Conservation (phyloP, 2,113 vertebrate species). For the Chauna torquata region DNA sequence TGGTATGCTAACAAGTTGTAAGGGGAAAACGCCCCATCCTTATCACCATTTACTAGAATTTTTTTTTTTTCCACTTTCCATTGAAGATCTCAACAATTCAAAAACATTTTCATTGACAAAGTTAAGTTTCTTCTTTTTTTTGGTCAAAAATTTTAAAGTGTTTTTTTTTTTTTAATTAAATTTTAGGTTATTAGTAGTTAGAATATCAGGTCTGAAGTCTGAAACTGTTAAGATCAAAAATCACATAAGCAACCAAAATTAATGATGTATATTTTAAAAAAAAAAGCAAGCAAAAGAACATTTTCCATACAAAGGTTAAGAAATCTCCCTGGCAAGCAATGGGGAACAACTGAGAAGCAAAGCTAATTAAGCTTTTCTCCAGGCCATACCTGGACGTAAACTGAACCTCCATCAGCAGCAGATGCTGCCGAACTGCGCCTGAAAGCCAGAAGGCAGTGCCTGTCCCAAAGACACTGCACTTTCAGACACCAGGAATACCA, state of each 20-base stretch:
- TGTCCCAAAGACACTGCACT: neutral
- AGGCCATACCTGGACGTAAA: neutral
- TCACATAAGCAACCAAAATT: neutral
- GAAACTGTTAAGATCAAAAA: neutral
- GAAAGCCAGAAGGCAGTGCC: neutral
- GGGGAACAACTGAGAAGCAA: neutral
- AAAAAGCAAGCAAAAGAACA: too few relatives aligned
- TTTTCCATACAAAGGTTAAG: neutral
- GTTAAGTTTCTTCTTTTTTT: neutral
- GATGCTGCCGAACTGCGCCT: neutral
- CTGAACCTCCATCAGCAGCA: neutral
- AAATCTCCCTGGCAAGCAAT: neutral
- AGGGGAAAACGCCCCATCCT: neutral
- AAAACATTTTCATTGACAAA: neutral
- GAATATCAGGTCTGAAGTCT: neutral
- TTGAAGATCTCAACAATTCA: neutral
- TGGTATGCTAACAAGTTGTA: rapidly evolving
- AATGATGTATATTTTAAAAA: too few relatives aligned
- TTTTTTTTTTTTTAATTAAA: neutral
- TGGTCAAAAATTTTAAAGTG: neutral
- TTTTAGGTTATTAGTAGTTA: neutral
- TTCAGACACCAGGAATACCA: neutral
- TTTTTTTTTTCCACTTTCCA: neutral
- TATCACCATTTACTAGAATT: neutral
- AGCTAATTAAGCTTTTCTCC: neutral